Percentiles rank a stretch among this genome's conserved stretches.
These are phyloP conservation scores for Malaclemys terrapin DNA, from an alignment of 2,113 vertebrate species.

Conservation along the genomic window DNA sequence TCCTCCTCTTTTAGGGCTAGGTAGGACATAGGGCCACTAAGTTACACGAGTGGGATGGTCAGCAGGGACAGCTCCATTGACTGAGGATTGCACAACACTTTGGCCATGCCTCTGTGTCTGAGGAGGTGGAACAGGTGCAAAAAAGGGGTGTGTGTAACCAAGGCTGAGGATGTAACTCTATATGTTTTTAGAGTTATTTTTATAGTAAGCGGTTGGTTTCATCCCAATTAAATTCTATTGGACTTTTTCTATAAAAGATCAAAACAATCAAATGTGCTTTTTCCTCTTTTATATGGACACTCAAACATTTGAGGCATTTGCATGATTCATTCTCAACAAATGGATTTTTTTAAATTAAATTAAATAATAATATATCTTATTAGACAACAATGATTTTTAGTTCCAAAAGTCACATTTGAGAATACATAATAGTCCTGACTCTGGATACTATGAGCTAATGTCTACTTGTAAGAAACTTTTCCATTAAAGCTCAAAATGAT, in stretches of 20 bases:
- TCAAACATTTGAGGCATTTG: conserved; percentile 31
- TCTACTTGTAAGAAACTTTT: conserved; percentile 77
- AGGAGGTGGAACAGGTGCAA: background rate
- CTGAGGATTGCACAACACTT: too few species aligned
- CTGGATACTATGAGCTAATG: conserved; percentile 79
- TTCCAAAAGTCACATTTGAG: conserved; percentile 80
- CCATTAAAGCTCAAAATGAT: conserved; percentile 69
- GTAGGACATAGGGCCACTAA: background rate
- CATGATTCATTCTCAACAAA: conserved; percentile 38
- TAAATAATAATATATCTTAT: conserved; percentile 27
- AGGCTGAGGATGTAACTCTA: background rate
- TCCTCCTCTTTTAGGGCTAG: too few species aligned
- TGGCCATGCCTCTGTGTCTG: background rate
- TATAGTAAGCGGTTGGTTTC: background rate
- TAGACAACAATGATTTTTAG: conserved; percentile 68
- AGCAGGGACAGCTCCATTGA: conserved; percentile 23
- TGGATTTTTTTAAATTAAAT: conserved; percentile 53
- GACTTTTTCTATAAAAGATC: fast-evolving
- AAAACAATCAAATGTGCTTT: fast-evolving
- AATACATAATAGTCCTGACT: conserved; percentile 72
- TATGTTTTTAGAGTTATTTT: background rate
- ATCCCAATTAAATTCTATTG: background rate
- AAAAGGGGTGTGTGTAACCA: background rate
- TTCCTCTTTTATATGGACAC: background rate
- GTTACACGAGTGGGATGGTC: fast-evolving